Conservation (phyloP, 1,140 invertebrate species). For the Pogonus chalceus region DNA sequence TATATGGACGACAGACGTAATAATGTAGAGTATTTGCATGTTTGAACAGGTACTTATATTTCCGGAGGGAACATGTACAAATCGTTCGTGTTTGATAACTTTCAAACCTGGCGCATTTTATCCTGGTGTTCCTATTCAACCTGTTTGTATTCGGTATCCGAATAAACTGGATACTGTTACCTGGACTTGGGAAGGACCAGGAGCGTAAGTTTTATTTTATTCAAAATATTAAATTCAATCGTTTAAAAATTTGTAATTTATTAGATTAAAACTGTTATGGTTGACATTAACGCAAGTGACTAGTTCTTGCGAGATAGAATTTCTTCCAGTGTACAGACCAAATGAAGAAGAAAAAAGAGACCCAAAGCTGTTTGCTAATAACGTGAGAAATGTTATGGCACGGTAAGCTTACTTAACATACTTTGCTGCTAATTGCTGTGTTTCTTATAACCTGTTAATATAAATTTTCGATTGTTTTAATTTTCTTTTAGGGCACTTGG, state of each 20-base stretch:
- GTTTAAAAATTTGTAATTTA: too few relatives aligned
- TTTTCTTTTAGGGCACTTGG: conserved; percentile 57
- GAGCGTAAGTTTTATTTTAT: conserved; percentile 79
- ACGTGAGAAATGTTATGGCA: conserved; percentile 85
- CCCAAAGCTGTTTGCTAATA: conserved; percentile 82
- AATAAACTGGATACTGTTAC: conserved; percentile 87
- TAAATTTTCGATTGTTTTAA: background rate
- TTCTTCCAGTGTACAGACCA: conserved; percentile 84
- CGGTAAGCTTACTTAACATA: conserved; percentile 52
- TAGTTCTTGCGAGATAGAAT: conserved; percentile 87
- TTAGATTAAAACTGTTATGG: conserved; percentile 79
- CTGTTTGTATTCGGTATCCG: conserved; percentile 83
- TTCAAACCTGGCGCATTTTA: conserved; percentile 91
- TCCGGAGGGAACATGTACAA: conserved; percentile 93
- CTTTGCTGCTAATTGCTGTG: too few relatives aligned
- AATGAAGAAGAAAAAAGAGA: conserved; percentile 77
- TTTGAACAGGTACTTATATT: conserved; percentile 90
- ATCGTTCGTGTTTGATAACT: conserved; percentile 84
- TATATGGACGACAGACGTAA: too few relatives aligned
- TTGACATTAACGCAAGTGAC: conserved; percentile 83
- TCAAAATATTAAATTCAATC: too few relatives aligned
- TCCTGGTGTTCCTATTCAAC: conserved; percentile 89
- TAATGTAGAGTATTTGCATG: too few relatives aligned
- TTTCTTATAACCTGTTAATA: too few relatives aligned
- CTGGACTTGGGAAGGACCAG: conserved; percentile 96